Conservation (phyloP, 2,113 vertebrate species). For the Rhombomys opimus region DNA sequence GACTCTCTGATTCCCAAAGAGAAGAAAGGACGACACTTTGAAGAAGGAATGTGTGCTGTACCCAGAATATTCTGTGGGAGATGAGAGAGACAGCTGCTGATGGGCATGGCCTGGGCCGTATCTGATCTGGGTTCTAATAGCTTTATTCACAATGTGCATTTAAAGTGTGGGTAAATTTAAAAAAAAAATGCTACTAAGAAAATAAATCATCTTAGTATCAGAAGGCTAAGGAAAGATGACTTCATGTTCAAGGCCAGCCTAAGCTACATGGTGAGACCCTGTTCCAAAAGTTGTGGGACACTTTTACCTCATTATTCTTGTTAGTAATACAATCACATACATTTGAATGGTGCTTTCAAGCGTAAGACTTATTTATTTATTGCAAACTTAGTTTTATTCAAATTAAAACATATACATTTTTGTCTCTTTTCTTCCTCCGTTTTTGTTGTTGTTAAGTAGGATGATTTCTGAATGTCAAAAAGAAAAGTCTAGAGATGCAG, state of each 20-base stretch:
- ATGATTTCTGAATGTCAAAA: slow-evolving; percentile 96
- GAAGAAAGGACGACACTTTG: neutral
- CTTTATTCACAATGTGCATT: too few relatives aligned
- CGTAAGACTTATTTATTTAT: neutral
- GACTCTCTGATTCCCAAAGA: neutral
- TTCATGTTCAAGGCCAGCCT: neutral
- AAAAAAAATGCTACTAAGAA: neutral
- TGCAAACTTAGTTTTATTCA: slow-evolving; percentile 44
- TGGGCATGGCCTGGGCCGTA: neutral
- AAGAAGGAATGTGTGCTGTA: neutral
- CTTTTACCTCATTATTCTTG: neutral
- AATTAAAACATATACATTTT: slow-evolving; percentile 26
- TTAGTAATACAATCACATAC: neutral
- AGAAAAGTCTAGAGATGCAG: slow-evolving; percentile 97
- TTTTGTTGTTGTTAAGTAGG: slow-evolving; percentile 81
- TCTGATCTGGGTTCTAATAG: neutral
- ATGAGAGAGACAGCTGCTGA: neutral
- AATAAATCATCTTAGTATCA: neutral
- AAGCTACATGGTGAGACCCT: neutral
- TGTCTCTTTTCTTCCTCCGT: neutral
- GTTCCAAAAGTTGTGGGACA: neutral
- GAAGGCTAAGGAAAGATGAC: neutral
- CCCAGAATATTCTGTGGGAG: neutral
- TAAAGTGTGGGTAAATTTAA: neutral
- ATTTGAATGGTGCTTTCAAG: slow-evolving; percentile 1